phyloP scores from a whole-genome alignment of 2,113 vertebrate species.

The Malurus alboscapulatus region DNA sequence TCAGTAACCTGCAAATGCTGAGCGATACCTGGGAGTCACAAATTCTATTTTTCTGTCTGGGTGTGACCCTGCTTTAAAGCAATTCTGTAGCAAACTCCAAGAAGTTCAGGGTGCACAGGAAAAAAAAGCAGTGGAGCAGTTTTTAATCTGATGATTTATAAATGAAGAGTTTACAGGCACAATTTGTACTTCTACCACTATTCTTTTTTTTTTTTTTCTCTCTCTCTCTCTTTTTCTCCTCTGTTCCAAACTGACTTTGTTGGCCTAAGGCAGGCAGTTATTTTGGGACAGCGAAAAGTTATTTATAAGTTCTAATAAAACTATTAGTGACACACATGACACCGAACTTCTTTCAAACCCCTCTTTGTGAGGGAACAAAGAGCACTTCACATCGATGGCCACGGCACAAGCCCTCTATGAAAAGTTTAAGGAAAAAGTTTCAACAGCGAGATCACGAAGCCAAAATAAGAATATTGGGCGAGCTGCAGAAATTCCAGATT shows the following conservation, averaged over 20 bases:
- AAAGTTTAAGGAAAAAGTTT: constrained; percentile 18
- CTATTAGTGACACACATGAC: neutral
- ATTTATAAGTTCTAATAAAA: constrained; percentile 37
- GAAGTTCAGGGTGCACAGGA: neutral
- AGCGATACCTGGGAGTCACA: neutral
- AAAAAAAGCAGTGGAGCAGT: neutral
- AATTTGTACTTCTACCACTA: neutral
- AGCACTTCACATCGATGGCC: neutral
- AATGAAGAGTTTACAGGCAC: constrained; percentile 29
- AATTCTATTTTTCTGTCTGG: constrained; percentile 10
- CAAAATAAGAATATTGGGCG: neutral
- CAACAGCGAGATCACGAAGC: neutral
- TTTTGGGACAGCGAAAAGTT: constrained; percentile 22
- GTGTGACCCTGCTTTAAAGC: neutral
- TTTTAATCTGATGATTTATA: neutral
- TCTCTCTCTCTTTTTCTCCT: neutral
- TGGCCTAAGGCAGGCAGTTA: constrained; percentile 38
- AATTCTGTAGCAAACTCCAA: neutral
- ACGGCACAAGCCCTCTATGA: neutral
- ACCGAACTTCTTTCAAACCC: constrained; percentile 6
- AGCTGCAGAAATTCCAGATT: neutral
- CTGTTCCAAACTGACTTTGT: neutral
- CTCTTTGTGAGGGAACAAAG: constrained; percentile 44
- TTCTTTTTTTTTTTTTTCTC: neutral
- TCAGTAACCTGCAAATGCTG: neutral